Conservation (phyloP, 2,113 vertebrate genomes). For the Guaruba guarouba region DNA sequence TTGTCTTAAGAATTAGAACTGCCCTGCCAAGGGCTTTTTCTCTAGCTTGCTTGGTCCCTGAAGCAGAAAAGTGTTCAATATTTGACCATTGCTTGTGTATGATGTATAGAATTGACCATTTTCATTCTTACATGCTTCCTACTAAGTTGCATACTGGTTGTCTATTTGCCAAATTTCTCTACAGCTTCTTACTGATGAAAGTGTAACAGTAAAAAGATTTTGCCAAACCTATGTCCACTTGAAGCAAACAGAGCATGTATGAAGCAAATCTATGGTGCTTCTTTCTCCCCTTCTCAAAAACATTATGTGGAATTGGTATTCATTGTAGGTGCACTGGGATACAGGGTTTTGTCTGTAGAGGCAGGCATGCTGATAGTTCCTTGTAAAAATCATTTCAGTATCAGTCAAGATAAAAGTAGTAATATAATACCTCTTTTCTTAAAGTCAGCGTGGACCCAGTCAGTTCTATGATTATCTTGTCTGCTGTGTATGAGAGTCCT, state of each 20-base stretch:
- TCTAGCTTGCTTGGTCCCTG: background rate
- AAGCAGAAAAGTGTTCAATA: background rate
- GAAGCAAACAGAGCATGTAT: background rate
- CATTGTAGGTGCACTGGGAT: background rate
- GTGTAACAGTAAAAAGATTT: background rate
- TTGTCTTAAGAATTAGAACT: background rate
- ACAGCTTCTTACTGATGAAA: background rate
- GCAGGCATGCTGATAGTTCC: background rate
- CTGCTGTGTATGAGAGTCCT: background rate
- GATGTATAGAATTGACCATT: background rate
- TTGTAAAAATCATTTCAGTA: background rate
- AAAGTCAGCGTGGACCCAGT: background rate
- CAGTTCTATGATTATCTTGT: background rate
- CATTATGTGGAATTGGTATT: background rate
- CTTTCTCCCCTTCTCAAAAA: background rate
- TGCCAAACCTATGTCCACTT: background rate
- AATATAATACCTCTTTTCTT: background rate
- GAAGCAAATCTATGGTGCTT: background rate
- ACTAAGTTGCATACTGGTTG: background rate
- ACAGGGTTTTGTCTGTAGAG: background rate
- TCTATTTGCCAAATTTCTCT: background rate
- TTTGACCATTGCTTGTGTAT: background rate
- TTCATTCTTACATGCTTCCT: background rate
- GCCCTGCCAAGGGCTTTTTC: background rate
- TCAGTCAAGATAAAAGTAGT: background rate